Evolutionary conservation across 2,888 invertebrate genomes (phyloP), one percentile per base, ranked within the genome.

Genomic region (Antitype chi): DNA sequence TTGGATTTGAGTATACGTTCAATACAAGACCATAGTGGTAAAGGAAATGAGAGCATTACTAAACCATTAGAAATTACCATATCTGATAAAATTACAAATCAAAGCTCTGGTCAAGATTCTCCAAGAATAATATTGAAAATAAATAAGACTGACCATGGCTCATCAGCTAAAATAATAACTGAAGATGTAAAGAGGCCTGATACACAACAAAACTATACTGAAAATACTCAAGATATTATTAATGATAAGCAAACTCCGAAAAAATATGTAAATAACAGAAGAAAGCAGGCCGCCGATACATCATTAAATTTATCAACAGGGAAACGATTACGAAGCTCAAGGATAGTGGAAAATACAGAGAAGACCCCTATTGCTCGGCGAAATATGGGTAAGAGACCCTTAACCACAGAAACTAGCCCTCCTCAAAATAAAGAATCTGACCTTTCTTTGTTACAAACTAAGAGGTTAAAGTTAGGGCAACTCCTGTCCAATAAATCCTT

Each of bases 41-140:
- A 92, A 87, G 85, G 90, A 32, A 92, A 90, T 88, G 95, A 95
- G 80, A 94, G 89, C 88, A 81, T 95, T 72, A 94, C 94, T 81
- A 95, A 94, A 87, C 96, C 97, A n/a, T 89, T 97, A 90, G 97
- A 97, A 93, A 96, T 97, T 68, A 93, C 92, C 79, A 94, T 96
- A 79, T 91, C 95, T 80, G 96, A 96, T 76, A 95, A 95, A 88
- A 78, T 92, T 59, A 87, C 92, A 38, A 93, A 92, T 91, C 94
- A 94, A 88, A 94, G 94, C 80, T 94, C 96, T 71, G 96, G 95
- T 64, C 96, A 96, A 92, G 97, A 97, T 89, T 97, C 97, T 49
- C 97, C 97, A 75, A 91, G 97, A 89, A 97, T 97, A 86, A 97
- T 97, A 85, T 94, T 97, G 88, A 97, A 97, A 94, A 97, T 97